Evolutionary conservation across 2,888 invertebrate genomes (phyloP).

Genomic region (Bombyx huttoni): DNA sequence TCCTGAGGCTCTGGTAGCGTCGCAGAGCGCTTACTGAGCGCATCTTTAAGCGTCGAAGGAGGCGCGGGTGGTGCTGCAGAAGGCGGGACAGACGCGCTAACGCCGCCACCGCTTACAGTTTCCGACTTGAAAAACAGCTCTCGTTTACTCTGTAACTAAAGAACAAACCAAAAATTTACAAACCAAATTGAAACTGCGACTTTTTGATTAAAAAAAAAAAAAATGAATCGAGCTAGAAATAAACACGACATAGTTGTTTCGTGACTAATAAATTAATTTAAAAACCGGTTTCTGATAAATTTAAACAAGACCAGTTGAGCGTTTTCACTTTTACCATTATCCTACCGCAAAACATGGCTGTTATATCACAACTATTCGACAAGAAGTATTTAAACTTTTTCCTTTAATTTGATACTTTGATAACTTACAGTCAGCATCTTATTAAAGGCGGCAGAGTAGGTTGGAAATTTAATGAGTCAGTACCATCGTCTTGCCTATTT

Average conservation of each 20-base stretch:
- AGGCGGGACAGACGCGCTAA: slow-evolving; percentile 46
- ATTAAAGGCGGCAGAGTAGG: too few species aligned
- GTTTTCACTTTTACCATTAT: not conserved
- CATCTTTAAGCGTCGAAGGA: slow-evolving; percentile 66
- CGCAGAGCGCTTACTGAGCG: slow-evolving; percentile 55
- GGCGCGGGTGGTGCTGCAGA: slow-evolving; percentile 59
- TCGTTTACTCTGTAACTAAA: slow-evolving; percentile 86
- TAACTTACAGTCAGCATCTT: too few species aligned
- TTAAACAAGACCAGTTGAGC: not conserved
- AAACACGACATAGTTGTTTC: not conserved
- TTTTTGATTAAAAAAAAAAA: not conserved
- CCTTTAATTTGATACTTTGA: too few species aligned
- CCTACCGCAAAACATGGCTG: too few species aligned
- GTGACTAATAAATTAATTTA: not conserved
- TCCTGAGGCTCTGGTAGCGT: slow-evolving; percentile 56
- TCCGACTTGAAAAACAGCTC: slow-evolving; percentile 89
- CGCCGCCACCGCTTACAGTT: slow-evolving; percentile 69
- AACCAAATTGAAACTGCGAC: too few species aligned
- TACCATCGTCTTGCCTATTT: too few species aligned
- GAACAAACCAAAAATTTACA: slow-evolving; percentile 17
- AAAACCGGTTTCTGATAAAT: not conserved
- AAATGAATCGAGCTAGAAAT: not conserved
- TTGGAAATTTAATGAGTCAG: too few species aligned
- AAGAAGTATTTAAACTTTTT: too few species aligned
- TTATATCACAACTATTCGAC: too few species aligned